phyloP scores from a whole-genome alignment of 2,888 invertebrate genomes.

The Drosophila austrosaltans region DNA sequence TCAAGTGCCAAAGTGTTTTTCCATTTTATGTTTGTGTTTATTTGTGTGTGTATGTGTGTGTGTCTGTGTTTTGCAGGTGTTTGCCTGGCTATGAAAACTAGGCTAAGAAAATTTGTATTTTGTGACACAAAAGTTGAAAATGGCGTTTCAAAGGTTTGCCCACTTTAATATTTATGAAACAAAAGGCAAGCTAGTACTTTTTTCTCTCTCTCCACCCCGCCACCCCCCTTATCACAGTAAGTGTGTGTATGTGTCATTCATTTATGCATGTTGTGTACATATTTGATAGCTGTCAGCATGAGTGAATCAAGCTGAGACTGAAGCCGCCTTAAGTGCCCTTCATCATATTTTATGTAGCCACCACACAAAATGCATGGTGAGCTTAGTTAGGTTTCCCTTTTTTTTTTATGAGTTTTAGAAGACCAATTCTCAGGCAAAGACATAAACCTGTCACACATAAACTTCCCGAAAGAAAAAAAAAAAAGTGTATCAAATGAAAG shows the following conservation, averaged over 20 bases:
- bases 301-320: conserved; percentile 28
- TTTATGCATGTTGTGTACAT: conserved; percentile 71
- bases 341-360: conserved; percentile 72
- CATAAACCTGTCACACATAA: conserved; percentile 50
- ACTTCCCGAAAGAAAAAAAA: conserved; percentile 26
- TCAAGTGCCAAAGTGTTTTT: conserved; percentile 19
- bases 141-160: conserved; percentile 48
- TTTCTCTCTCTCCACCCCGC: neutral
- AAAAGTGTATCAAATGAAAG: conserved; percentile 1
- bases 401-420: conserved; percentile 62
- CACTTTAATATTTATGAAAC: conserved; percentile 72
- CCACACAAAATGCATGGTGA: conserved; percentile 11
- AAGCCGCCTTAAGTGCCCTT: conserved; percentile 66
- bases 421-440: conserved; percentile 62
- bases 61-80: conserved; percentile 5
- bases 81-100: conserved; percentile 14
- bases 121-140: conserved; percentile 23
- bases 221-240: neutral
- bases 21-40: neutral
- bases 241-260: conserved; percentile 54
- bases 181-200: conserved; percentile 45
- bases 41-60: neutral
- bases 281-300: conserved; percentile 72
- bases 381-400: conserved; percentile 14
- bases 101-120: conserved; percentile 30